Evolutionary conservation across 2,888 invertebrate genomes (phyloP).

Genomic region (Corbicula japonica): DNA sequence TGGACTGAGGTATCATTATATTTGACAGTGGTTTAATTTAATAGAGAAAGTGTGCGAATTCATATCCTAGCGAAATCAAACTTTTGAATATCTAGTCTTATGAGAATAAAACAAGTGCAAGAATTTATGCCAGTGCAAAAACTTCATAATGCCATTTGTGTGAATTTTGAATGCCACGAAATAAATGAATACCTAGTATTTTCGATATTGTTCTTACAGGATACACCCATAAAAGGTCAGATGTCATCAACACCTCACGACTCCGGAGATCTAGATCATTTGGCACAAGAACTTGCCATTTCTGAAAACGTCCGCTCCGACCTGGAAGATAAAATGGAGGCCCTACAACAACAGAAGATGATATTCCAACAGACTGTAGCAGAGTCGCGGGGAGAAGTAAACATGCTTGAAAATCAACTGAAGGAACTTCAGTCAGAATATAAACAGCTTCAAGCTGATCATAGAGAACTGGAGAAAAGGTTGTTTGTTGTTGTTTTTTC

Average conservation of each 20-base stretch:
- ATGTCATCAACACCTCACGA: constrained; percentile 65
- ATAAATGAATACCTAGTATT: background rate
- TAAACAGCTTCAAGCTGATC: constrained; percentile 64
- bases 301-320: constrained; percentile 73
- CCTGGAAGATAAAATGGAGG: constrained; percentile 73
- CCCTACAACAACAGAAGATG: constrained; percentile 75
- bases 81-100: no score
- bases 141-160: no score
- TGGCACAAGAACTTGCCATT: constrained; percentile 70
- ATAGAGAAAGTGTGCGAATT: no score
- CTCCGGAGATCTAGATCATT: constrained; percentile 65
- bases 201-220: constrained; percentile 55
- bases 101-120: no score
- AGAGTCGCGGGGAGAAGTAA: constrained; percentile 76
- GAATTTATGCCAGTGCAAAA: no score
- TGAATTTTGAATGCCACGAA: no score
- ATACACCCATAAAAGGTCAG: constrained; percentile 59
- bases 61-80: no score
- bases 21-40: no score
- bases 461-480: constrained; percentile 75
- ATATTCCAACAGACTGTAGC: constrained; percentile 75
- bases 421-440: constrained; percentile 64
- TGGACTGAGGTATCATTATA: no score
- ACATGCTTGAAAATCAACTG: constrained; percentile 73
- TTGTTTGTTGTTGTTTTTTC: no score